phyloP scores from a whole-genome alignment of 2,113 vertebrate genomes.

The Piliocolobus tephrosceles region DNA sequence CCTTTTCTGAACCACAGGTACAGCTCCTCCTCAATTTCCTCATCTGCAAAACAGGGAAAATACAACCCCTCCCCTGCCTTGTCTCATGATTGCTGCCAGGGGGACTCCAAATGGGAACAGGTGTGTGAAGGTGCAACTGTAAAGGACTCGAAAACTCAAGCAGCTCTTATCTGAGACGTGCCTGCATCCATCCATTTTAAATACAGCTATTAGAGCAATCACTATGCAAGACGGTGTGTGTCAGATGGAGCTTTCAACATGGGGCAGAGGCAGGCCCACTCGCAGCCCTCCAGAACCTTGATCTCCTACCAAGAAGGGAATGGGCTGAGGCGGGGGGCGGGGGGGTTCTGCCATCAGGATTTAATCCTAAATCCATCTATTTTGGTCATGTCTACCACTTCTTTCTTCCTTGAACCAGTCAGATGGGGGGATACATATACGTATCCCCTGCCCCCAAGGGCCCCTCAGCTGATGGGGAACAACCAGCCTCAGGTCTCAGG shows the following conservation, averaged over 20 bases:
- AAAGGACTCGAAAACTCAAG: not conserved
- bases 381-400: not conserved
- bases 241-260: not conserved
- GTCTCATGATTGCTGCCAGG: not conserved
- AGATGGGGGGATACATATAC: not conserved
- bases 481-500: not conserved
- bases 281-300: not conserved
- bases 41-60: not conserved
- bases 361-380: not conserved
- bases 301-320: not conserved
- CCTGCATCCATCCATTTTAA: not conserved
- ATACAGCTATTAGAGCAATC: accelerated
- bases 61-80: not conserved
- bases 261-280: accelerated
- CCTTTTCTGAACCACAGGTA: accelerated
- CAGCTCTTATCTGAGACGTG: not conserved
- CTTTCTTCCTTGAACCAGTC: not conserved
- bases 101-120: not conserved
- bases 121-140: too few relatives aligned
- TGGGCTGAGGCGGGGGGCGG: too few relatives aligned
- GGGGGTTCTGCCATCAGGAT: not conserved
- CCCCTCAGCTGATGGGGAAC: not conserved
- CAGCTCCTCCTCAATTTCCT: not conserved
- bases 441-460: not conserved
- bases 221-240: accelerated